A percentile compares a stretch with the other conserved stretches of the same genome.
Evolutionary conservation across 2,113 vertebrate genomes (phyloP).

Genomic region (Pandion haliaetus): DNA sequence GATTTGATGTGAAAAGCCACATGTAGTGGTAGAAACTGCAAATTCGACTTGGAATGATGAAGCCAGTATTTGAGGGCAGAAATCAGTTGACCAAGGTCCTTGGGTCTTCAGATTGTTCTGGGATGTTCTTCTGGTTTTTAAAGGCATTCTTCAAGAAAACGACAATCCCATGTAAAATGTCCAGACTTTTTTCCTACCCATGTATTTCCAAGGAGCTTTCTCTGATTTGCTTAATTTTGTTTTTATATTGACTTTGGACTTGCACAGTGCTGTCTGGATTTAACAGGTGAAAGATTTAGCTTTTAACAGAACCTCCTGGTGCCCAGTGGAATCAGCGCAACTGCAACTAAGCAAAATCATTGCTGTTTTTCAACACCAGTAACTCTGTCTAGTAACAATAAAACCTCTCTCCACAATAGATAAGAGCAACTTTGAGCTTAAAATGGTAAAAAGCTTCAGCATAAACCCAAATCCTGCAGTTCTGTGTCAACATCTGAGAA

Average conservation of each 20-base stretch:
- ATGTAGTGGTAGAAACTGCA: not conserved
- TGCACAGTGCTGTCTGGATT: not conserved
- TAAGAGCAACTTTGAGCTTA: not conserved
- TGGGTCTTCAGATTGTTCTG: not conserved
- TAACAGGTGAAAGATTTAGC: not conserved
- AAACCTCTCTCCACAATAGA: not conserved
- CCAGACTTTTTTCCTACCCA: not conserved
- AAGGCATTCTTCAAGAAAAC: not conserved
- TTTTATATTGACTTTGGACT: not conserved
- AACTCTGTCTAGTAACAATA: not conserved
- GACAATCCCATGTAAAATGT: constrained; percentile 1
- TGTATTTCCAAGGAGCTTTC: constrained; percentile 43
- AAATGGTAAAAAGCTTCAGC: not conserved
- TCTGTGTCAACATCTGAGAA: not conserved
- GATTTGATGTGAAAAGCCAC: not conserved
- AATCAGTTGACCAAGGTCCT: not conserved
- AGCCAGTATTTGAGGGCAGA: not conserved
- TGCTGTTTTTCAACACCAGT: not conserved
- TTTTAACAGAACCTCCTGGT: not conserved
- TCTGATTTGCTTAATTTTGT: constrained; percentile 17
- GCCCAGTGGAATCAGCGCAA: not conserved
- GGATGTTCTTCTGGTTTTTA: not conserved
- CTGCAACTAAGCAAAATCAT: not conserved
- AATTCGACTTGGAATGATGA: not conserved
- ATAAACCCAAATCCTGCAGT: not conserved